Evolutionary conservation across 2,888 invertebrate species (phyloP), one percentile per base, ranked within the genome.

Genomic region (Drosophila prolongata): DNA sequence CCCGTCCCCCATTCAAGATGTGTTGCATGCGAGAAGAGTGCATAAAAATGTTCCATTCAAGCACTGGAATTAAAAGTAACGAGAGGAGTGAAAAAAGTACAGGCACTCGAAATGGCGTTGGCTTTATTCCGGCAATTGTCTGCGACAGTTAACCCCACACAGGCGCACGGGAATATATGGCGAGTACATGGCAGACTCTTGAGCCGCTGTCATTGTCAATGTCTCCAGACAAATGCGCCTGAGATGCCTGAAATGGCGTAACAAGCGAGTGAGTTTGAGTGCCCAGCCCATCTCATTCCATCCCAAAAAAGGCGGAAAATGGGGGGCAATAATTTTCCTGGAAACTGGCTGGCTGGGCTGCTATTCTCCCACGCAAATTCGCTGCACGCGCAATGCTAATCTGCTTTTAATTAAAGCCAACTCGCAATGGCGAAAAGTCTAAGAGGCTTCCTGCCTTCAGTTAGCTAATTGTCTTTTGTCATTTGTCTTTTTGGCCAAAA

Each of bases 351-450:
- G 46, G 16, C 14, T 14, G 42, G 13, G 13, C 34, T 37, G 56
- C 19, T 42, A 30, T 14, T 14, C 30, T 14, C 49, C 57, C 55
- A 27, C 53, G 47, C 43, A 75, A 80, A 66, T 68, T 76, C 75
- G 64, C 75, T 74, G 74, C 86, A 83, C 86, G 83, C 80, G 79
- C 78, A 75, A 75, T 79, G 83, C 71, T 87, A 87, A 87, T 87
- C 84, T 81, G 70, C 83, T 85, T 87, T 87, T 87, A 87, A 87
- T 87, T 87, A 86, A 83, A 87, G 79, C 70, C 76, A 81, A 74
- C 61, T 66, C 70, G 60, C 73, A 68, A 53, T 43, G 47, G 50
- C 58, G 30, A 67, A 73, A 65, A 59, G 75, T 73, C 76, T 86
- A 84, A 82, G 82, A 77, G 70, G 81, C 79, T 84, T 82, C 80